Conservation (phyloP, 2,888 invertebrate genomes). For the Matsumyia berberina region DNA sequence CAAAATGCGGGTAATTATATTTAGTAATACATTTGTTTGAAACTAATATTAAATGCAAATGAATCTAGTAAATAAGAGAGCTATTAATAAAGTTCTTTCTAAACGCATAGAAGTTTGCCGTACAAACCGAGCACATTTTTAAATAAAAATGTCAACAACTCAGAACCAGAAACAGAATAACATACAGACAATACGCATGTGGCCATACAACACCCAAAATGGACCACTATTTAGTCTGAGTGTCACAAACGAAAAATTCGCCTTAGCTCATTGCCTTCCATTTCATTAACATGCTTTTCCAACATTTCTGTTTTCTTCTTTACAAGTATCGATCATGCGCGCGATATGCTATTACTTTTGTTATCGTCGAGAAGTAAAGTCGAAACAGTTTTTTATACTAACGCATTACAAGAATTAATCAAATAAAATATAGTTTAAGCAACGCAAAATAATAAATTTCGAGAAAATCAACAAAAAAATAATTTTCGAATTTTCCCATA, state of each 20-base stretch:
- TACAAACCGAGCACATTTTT: neutral
- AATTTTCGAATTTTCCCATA: neutral
- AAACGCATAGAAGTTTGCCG: neutral
- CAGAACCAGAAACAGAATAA: constrained; percentile 5
- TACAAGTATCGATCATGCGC: constrained; percentile 66
- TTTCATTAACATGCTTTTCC: constrained; percentile 18
- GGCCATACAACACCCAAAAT: constrained; percentile 43
- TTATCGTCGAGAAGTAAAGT: constrained; percentile 61
- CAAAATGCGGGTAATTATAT: no score
- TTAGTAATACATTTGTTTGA: no score
- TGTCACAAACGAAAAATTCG: constrained; percentile 11
- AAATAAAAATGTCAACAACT: constrained; percentile 15
- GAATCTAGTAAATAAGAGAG: no score
- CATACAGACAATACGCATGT: constrained; percentile 13
- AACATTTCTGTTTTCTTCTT: constrained; percentile 27
- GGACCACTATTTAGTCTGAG: constrained; percentile 2
- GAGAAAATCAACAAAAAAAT: neutral
- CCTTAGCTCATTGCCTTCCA: constrained; percentile 12
- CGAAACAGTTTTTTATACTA: constrained; percentile 56
- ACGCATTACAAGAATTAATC: constrained; percentile 18
- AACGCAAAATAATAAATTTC: constrained; percentile 11
- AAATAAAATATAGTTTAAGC: constrained; percentile 22
- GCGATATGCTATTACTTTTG: constrained; percentile 51
- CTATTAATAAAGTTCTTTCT: no score
- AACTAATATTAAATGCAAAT: no score